Base-by-base conservation (phyloP, 2,113 vertebrate species). In the Neotragus pygmaeus region DNA sequence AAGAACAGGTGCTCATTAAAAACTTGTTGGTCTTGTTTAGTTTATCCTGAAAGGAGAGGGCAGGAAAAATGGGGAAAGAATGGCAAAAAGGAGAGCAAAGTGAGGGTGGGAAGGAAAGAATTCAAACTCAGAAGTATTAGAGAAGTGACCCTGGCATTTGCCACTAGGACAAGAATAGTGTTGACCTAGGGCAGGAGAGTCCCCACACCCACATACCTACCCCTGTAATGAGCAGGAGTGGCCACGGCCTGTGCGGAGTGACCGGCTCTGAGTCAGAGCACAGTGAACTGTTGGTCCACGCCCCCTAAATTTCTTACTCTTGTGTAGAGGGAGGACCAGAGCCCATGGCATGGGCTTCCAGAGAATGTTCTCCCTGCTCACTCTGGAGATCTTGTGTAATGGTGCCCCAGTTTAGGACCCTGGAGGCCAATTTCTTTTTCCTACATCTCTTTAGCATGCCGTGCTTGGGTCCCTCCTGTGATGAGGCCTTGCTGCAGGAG, bases 241-340 rank as follows among this genome's bases (percentile, higher is more conserved):
- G 13, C 28, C 9, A 7, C 0, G 16, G 6, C 16, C 8, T 19
- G 85, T 28, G n/a, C 1, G 3, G 15, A 27, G 39, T 5, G 16
- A 25, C 21, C 30, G 17, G 43, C 51, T 33, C 53, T 60, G 62
- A 73, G 33, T 28, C 15, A 12, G 89, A 51, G 25, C 30, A 21
- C 11, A 12, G 3, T 0, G 6, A 62, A 21, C 0, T 1, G 27
- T 39, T 28, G 9, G 17, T 23, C 39, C 12, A 25, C 0, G 30
- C 39, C 2, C 30, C 11, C 2, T 10, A 2, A 15, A 7, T 17
- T 10, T n/a, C 36, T 62, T 47, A 23, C 2, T 49, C 10, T 81
- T 75, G 7, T n/a, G 21, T 6, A 28, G 83, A 21, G 4, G 10
- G 8, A 10, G 36, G 16, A 19, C 25, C n/a, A 17, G 57, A n/a